Percentiles rank a stretch among this genome's conserved stretches.
These are phyloP conservation scores for Agrypnia vestita DNA, from an alignment of 1,140 invertebrate species.

Conservation along the genomic window DNA sequence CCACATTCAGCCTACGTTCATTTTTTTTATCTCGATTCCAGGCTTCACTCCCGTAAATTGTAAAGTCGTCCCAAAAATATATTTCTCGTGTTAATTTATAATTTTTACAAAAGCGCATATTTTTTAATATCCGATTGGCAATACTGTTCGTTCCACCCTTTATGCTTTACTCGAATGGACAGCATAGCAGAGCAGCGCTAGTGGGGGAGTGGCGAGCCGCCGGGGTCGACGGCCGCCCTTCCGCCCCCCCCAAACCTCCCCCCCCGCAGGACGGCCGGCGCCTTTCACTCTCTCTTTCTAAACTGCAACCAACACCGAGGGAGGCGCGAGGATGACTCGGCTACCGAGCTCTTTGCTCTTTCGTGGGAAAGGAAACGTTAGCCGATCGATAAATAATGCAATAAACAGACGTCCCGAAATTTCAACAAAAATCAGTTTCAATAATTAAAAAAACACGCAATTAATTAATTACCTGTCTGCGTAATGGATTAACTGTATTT, in stretches of 20 bases:
- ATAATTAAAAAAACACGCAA: too few species aligned
- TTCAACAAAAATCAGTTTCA: too few species aligned
- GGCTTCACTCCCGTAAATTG: too few species aligned
- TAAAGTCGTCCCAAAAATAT: too few species aligned
- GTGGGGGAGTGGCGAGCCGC: conserved; percentile 48
- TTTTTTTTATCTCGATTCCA: too few species aligned
- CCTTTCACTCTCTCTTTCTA: conserved; percentile 61
- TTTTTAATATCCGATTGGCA: not conserved
- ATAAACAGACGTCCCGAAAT: too few species aligned
- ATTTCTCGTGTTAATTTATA: too few species aligned
- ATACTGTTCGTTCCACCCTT: not conserved
- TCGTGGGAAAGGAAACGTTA: too few species aligned
- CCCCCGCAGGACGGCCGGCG: not conserved
- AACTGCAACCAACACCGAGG: conserved; percentile 42
- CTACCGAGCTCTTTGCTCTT: not conserved
- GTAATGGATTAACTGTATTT: too few species aligned
- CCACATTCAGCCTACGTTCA: too few species aligned
- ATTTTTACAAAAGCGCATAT: not conserved
- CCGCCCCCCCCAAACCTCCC: conserved; percentile 4
- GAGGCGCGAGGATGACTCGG: not conserved
- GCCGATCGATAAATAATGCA: too few species aligned
- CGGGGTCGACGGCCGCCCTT: conserved; percentile 53
- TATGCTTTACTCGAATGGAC: not conserved
- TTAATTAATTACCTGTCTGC: too few species aligned
- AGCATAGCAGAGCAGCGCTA: not conserved